Percentiles rank a stretch among this genome's conserved stretches.
Conservation (phyloP, 1,140 invertebrate genomes). For the Anastrepha obliqua region DNA sequence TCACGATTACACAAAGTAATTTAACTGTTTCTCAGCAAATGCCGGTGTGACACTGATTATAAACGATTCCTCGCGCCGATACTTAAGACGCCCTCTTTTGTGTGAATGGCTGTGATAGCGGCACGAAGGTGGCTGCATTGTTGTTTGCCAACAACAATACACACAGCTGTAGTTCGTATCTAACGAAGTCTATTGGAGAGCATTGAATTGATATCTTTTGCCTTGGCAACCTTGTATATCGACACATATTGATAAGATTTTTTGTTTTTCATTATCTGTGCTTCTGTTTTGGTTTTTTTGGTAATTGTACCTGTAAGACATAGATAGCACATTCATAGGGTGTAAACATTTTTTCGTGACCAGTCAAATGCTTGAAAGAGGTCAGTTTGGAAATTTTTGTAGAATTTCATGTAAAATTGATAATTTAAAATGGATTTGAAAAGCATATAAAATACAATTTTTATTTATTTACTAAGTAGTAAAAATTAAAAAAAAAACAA, state of each 20-base stretch:
- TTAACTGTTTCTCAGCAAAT: conserved; percentile 57
- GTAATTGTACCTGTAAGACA: too few species aligned
- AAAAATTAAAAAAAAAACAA: too few species aligned
- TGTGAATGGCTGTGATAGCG: neutral
- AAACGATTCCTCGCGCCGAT: conserved; percentile 65
- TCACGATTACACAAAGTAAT: neutral
- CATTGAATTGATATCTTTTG: neutral
- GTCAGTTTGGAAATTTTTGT: too few species aligned
- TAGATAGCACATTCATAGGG: too few species aligned
- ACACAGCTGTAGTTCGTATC: neutral
- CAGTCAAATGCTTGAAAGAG: too few species aligned
- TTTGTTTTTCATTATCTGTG: conserved; percentile 20
- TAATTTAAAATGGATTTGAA: too few species aligned
- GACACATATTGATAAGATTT: conserved; percentile 60
- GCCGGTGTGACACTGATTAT: conserved; percentile 72
- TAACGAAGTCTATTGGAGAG: neutral
- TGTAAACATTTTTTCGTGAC: too few species aligned
- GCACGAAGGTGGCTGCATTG: neutral
- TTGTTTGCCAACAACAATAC: neutral
- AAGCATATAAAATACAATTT: too few species aligned
- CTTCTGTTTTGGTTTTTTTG: neutral
- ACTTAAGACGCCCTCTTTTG: conserved; percentile 60
- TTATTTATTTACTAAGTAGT: too few species aligned
- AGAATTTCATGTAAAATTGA: too few species aligned
- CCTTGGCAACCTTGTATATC: neutral